Evolutionary conservation across 2,797 vertebrate species (phyloP), one percentile per base, ranked within the genome.

Genomic region (Pristis pectinata): DNA sequence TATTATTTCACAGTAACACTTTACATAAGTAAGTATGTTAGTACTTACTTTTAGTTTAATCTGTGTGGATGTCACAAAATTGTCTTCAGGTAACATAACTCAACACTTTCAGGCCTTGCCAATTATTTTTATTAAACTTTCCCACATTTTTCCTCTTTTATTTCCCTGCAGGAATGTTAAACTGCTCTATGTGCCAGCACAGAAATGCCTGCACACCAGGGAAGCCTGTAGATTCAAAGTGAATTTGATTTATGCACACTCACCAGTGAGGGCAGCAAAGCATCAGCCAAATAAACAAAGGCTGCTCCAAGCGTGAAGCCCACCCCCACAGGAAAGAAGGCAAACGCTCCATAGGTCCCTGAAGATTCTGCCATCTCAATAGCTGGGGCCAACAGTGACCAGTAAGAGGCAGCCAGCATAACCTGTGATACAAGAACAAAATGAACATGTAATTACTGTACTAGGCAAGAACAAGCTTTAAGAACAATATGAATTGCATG

Each of bases 331-430:
- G 99, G 99, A 41, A 98, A 64, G 95, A 99, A 99, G 0, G 98
- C 97, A 2, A 98, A 98, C 19, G 98, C 97, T 3, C 99, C 99
- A 0, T 99, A 99, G 94, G 97, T 97, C 93, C 98, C 98, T 0
- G 98, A 98, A 0, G 98, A 97, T 95, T 98, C 97, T 0, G 98
- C 98, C 98, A 99, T 97, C 95, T 98, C 98, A 2, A 99, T 98
- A 0, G 99, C 99, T 0, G 99, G 99, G 1, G 99, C 98, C 95
- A 99, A 97, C 82, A 99, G 95, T 0, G 99, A 99, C 99, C 99
- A 99, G 95, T 99, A 99, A 95, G 99, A 99, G 1, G 98, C 99
- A 0, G 98, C 99, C 95, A 99, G 93, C 99, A 99, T 99, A 77
- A 99, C 99, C 99, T 99, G 96, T 95, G 94, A 94, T 94, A 4